phyloP scores from a whole-genome alignment of 2,888 invertebrate species.

The Helleia helle region DNA sequence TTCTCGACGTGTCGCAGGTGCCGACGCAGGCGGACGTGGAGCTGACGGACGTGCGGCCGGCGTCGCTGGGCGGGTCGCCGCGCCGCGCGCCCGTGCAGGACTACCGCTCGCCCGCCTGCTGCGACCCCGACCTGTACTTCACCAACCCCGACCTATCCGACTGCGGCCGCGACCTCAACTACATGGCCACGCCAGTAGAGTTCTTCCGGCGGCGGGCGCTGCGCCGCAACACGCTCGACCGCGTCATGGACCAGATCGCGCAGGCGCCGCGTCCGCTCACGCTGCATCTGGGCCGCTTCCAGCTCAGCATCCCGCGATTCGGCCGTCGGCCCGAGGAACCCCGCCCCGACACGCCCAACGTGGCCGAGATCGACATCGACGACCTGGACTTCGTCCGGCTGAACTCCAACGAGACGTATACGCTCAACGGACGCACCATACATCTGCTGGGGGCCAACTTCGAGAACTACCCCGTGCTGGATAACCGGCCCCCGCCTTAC shows the following conservation, averaged over 20 bases:
- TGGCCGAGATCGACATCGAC: slow-evolving; percentile 47
- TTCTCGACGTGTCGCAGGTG: slow-evolving; percentile 36
- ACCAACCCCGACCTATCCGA: slow-evolving; percentile 23
- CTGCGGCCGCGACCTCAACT: slow-evolving; percentile 38
- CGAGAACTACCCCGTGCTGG: slow-evolving; percentile 42
- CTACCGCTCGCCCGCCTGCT: slow-evolving; percentile 46
- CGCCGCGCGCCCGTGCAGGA: slow-evolving; percentile 24
- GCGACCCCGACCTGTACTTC: slow-evolving; percentile 37
- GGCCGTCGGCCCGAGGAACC: slow-evolving; percentile 25
- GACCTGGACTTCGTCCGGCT: slow-evolving; percentile 48
- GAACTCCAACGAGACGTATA: slow-evolving; percentile 52
- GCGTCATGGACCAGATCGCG: slow-evolving; percentile 38
- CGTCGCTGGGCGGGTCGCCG: slow-evolving; percentile 34
- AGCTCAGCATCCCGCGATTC: slow-evolving; percentile 45
- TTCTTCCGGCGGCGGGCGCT: slow-evolving; percentile 31
- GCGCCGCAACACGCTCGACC: slow-evolving; percentile 35
- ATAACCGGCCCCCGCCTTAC: slow-evolving; percentile 49
- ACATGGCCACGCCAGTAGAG: slow-evolving; percentile 41
- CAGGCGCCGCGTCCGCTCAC: slow-evolving; percentile 37
- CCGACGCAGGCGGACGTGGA: slow-evolving; percentile 54
- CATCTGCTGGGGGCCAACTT: slow-evolving; percentile 53
- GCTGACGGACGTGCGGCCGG: slow-evolving; percentile 37
- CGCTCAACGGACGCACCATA: slow-evolving; percentile 58
- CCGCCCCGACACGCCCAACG: slow-evolving; percentile 55
- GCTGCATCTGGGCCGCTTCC: slow-evolving; percentile 52